A percentile compares a stretch with the other conserved stretches of the same genome.
Evolutionary conservation across 2,113 vertebrate genomes (phyloP).

Genomic region (Steatornis caripensis): DNA sequence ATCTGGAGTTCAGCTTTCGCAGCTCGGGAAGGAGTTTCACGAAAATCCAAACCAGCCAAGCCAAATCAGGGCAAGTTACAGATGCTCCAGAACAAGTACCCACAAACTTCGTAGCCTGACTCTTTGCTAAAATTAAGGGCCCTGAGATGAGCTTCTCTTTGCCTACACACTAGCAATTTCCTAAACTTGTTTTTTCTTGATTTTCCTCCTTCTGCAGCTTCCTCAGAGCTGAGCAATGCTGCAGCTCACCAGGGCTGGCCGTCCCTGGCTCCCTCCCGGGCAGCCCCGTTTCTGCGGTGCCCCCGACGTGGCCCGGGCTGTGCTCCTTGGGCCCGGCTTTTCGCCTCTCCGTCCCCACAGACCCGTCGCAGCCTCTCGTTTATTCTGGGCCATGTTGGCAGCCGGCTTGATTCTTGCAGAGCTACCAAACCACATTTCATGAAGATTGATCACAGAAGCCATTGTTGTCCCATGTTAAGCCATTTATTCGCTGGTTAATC

Average conservation of each 20-base stretch:
- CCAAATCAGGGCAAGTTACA: background rate
- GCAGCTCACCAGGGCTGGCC: background rate
- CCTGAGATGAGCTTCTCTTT: background rate
- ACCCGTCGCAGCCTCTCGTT: background rate
- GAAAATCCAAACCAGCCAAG: background rate
- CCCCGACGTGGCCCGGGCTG: background rate
- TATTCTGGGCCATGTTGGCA: background rate
- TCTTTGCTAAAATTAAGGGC: background rate
- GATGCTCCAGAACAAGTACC: background rate
- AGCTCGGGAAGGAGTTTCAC: background rate
- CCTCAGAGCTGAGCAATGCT: background rate
- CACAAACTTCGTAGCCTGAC: background rate
- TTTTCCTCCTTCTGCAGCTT: background rate
- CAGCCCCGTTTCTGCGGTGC: background rate
- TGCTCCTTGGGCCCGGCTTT: rapidly evolving
- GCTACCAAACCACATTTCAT: slow-evolving; percentile 2
- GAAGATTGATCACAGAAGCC: background rate
- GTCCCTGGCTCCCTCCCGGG: background rate
- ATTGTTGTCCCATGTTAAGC: background rate
- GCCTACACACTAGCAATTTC: background rate
- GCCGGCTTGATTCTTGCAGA: background rate
- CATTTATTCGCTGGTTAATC: background rate
- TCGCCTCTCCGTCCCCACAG: rapidly evolving
- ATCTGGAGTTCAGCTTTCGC: background rate
- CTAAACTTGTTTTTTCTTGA: background rate